Conservation (phyloP, 2,797 vertebrate species). For the Enteromius thamalakanensis region DNA sequence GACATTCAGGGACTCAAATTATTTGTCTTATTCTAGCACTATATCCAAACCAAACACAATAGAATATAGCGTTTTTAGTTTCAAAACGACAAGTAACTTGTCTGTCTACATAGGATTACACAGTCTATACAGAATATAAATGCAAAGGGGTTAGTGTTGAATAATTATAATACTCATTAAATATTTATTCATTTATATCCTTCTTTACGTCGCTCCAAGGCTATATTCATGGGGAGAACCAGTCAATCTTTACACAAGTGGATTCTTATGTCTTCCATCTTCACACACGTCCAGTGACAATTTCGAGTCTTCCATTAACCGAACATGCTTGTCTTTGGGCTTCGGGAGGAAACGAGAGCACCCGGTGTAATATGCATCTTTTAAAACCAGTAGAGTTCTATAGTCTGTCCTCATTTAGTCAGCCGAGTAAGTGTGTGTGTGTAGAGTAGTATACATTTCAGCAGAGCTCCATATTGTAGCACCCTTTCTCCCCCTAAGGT, state of each 20-base stretch:
- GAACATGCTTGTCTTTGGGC: no score
- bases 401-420: background rate
- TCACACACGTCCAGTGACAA: no score
- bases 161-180: background rate
- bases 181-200: background rate
- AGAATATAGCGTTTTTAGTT: background rate
- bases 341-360: no score
- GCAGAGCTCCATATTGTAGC: slow-evolving; percentile 17
- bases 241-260: no score
- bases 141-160: background rate
- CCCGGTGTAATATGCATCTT: background rate
- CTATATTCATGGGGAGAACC: no score
- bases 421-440: background rate
- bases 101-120: background rate
- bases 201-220: no score
- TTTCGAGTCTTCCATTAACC: no score
- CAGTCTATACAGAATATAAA: background rate
- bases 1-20: background rate
- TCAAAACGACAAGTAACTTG: background rate
- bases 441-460: background rate
- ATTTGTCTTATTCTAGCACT: background rate
- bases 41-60: background rate
- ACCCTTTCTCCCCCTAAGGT: background rate
- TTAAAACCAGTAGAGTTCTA: background rate
- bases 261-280: no score